Evolutionary conservation across 2,888 invertebrate genomes (phyloP).

Genomic region (Eilema sororculum): DNA sequence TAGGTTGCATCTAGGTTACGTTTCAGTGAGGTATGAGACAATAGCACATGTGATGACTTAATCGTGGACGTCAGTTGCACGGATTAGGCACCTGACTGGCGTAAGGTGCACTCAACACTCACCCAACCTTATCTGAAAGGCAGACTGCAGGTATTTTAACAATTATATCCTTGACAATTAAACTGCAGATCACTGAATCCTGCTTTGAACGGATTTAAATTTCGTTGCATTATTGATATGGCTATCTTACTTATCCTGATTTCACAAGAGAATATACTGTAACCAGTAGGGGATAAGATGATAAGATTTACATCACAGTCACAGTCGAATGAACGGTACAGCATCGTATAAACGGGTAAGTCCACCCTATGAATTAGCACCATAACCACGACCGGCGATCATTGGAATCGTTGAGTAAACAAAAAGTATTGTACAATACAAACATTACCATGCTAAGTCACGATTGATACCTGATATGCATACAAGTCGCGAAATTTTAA

Average conservation of each 20-base stretch:
- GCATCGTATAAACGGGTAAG: neutral
- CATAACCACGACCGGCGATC: neutral
- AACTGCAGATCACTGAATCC: neutral
- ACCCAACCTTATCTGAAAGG: neutral
- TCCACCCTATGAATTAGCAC: neutral
- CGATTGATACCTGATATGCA: neutral
- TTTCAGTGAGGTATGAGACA: constrained; percentile 4
- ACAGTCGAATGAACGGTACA: neutral
- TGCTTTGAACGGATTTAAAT: neutral
- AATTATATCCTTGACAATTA: too few species aligned
- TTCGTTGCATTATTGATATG: neutral
- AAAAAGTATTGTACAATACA: neutral
- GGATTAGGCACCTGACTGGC: neutral
- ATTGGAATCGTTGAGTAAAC: neutral
- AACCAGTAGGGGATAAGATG: neutral
- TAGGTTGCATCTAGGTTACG: constrained; percentile 24
- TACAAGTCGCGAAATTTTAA: neutral
- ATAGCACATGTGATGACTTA: neutral
- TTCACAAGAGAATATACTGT: neutral
- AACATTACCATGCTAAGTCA: neutral
- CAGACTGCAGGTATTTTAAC: neutral
- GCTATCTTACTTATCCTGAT: neutral
- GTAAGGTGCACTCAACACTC: neutral
- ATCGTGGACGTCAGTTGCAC: neutral
- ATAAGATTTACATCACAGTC: too few species aligned